A percentile compares a stretch with the other conserved stretches of the same genome.
These are phyloP conservation scores for Hartigia nigra DNA, from an alignment of 2,888 invertebrate species.

Conservation along the genomic window DNA sequence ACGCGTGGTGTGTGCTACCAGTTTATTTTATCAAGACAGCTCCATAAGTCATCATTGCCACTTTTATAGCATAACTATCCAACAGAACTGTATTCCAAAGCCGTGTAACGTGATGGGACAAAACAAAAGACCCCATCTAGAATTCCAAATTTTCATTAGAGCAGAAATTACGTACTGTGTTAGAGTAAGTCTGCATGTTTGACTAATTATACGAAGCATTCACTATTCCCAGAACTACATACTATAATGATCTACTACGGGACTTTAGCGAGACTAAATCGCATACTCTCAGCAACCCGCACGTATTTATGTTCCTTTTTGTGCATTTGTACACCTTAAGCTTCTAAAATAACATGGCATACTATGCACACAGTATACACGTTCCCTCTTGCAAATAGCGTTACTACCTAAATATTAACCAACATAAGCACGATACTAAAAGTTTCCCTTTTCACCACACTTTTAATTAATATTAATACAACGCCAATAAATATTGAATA, in stretches of 20 bases:
- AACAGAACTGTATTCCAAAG: not conserved
- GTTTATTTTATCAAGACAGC: not conserved
- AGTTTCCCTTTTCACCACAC: not conserved
- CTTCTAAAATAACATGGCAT: not conserved
- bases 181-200: not conserved
- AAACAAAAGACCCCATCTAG: not conserved
- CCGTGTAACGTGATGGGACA: not conserved
- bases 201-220: not conserved
- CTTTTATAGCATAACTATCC: not conserved
- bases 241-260: not conserved
- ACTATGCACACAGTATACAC: not conserved
- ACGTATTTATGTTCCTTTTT: not conserved
- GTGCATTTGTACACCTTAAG: not conserved
- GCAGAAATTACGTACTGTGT: not conserved
- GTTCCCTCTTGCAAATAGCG: not conserved
- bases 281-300: not conserved
- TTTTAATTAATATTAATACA: not conserved
- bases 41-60: not conserved
- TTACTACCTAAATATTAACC: not conserved
- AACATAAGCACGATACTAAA: not conserved
- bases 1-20: not conserved
- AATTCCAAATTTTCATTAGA: not conserved
- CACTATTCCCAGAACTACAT: not conserved
- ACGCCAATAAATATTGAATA: not conserved
- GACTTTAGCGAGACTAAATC: not conserved